Percentiles rank a stretch among this genome's conserved stretches.
These are phyloP conservation scores for Psettodes erumei DNA, from an alignment of 2,113 vertebrate genomes.

Conservation along the genomic window DNA sequence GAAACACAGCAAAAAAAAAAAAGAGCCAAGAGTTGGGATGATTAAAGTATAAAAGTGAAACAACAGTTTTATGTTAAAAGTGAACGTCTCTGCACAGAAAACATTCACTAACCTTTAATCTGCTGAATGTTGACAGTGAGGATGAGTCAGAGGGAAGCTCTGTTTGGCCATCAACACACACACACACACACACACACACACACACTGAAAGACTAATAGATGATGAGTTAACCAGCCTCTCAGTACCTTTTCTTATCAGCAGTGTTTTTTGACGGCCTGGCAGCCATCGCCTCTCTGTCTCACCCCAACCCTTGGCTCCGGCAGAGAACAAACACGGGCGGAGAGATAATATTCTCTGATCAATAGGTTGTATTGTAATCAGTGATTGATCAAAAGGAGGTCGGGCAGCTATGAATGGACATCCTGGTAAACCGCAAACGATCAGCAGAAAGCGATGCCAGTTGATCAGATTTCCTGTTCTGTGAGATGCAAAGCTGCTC, in stretches of 20 bases:
- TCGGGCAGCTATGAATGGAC: slow-evolving; percentile 47
- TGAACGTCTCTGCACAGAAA: slow-evolving; percentile 32
- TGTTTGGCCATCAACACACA: slow-evolving; percentile 60
- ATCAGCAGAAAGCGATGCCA: slow-evolving; percentile 22
- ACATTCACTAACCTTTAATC: slow-evolving; percentile 73
- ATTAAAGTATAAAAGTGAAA: not conserved
- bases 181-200: slow-evolving; percentile 42
- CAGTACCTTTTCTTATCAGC: slow-evolving; percentile 63
- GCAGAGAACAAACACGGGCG: slow-evolving; percentile 49
- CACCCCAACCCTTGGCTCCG: slow-evolving; percentile 16
- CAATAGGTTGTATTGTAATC: slow-evolving; percentile 67
- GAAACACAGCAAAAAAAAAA: not conserved
- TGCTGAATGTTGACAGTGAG: slow-evolving; percentile 69
- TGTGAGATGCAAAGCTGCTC: too few species aligned
- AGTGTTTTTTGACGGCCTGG: slow-evolving; percentile 42
- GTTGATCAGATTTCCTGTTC: slow-evolving; percentile 56
- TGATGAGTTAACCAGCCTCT: slow-evolving; percentile 74
- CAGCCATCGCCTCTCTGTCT: slow-evolving; percentile 19
- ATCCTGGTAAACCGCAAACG: slow-evolving; percentile 48
- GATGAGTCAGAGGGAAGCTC: slow-evolving; percentile 52
- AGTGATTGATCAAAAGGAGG: slow-evolving; percentile 62
- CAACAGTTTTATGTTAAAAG: slow-evolving; percentile 1
- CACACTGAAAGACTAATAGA: slow-evolving; percentile 56
- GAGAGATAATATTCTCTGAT: slow-evolving; percentile 57
- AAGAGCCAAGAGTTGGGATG: fast-evolving